These are phyloP conservation scores for Tetanocera ferruginea DNA, from an alignment of 2,888 invertebrate genomes.

Conservation along the genomic window DNA sequence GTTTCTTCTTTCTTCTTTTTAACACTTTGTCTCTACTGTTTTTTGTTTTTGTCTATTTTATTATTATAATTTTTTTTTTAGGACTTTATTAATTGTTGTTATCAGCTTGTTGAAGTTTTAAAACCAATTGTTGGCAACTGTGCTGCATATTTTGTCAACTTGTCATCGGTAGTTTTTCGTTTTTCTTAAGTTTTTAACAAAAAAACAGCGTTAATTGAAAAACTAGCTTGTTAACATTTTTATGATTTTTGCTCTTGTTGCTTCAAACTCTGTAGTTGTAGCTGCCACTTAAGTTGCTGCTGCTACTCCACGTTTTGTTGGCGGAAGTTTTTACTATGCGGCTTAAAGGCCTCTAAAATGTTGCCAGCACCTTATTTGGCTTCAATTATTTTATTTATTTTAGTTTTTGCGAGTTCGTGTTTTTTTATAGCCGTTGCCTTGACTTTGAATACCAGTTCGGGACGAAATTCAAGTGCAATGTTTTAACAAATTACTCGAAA, in stretches of 20 bases:
- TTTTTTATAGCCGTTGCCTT: neutral
- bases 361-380: neutral
- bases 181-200: too few species aligned
- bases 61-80: neutral
- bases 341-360: neutral
- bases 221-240: too few species aligned
- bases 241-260: too few species aligned
- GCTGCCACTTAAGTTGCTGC: neutral
- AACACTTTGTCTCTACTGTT: too few species aligned
- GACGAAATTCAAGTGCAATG: too few species aligned
- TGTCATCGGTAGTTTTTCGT: too few species aligned
- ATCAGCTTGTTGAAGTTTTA: neutral
- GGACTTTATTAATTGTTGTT: conserved; percentile 6
- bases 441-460: too few species aligned
- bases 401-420: neutral
- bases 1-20: conserved; percentile 28
- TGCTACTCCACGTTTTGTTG: neutral
- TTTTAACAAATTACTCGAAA: too few species aligned
- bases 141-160: neutral
- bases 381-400: neutral
- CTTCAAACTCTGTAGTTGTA: neutral
- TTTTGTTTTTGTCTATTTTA: conserved; percentile 27
- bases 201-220: too few species aligned
- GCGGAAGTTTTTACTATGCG: neutral
- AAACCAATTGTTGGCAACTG: conserved; percentile 7